Evolutionary conservation across 2,888 invertebrate genomes (phyloP).

Genomic region (Crepidodera aurea): DNA sequence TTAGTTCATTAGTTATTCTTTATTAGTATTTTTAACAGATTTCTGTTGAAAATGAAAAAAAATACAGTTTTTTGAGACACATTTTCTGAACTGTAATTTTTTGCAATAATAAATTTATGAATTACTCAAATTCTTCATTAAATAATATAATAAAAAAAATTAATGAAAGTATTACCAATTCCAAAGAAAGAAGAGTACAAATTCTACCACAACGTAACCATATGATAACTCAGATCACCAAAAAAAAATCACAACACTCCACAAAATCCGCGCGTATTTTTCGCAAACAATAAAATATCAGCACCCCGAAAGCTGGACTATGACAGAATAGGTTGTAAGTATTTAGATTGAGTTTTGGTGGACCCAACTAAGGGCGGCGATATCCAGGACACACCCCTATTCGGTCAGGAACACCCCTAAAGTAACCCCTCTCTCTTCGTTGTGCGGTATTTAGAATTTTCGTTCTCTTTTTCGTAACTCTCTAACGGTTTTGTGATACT

Average conservation of each 20-base stretch:
- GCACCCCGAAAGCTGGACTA: conserved; percentile 48
- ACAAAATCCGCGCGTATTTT: conserved; percentile 32
- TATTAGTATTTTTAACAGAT: too few relatives aligned
- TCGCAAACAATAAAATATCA: conserved; percentile 45
- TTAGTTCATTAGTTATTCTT: too few relatives aligned
- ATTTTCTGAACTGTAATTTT: too few relatives aligned
- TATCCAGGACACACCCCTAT: conserved; percentile 59
- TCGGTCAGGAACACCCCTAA: conserved; percentile 57
- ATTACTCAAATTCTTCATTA: too few relatives aligned
- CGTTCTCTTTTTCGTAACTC: conserved; percentile 47
- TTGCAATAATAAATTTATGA: too few relatives aligned
- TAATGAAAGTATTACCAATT: too few relatives aligned
- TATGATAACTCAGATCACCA: not conserved
- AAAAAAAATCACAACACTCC: conserved; percentile 3
- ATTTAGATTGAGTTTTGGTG: conserved; percentile 50
- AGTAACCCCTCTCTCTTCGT: conserved; percentile 48
- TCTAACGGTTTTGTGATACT: conserved; percentile 48
- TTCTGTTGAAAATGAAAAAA: too few relatives aligned
- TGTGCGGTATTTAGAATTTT: conserved; percentile 31
- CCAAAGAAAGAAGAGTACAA: not conserved
- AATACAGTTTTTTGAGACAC: too few relatives aligned
- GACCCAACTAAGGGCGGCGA: conserved; percentile 55
- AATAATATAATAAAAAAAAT: too few relatives aligned
- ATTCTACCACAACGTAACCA: conserved; percentile 1
- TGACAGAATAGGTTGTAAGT: conserved; percentile 51